Evolutionary conservation across 2,797 vertebrate species (phyloP).

Genomic region (Catharus ustulatus): DNA sequence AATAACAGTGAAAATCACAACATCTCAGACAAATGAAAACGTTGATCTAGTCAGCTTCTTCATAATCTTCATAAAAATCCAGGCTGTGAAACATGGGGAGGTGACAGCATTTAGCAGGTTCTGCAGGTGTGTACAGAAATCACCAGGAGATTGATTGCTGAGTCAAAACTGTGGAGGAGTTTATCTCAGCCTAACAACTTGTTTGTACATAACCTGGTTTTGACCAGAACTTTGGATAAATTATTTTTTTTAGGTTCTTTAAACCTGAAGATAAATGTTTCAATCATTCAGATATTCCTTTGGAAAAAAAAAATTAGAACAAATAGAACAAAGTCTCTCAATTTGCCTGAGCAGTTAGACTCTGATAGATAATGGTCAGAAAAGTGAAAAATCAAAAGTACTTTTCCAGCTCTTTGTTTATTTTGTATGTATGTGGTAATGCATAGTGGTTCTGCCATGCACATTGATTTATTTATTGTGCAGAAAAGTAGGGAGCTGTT

Average conservation of each 20-base stretch:
- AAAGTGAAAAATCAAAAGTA: background rate
- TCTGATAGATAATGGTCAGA: background rate
- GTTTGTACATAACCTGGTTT: background rate
- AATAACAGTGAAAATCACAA: constrained; percentile 68
- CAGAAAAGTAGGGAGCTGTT: background rate
- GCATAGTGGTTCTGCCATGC: background rate
- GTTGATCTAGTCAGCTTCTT: constrained; percentile 7
- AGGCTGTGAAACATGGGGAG: background rate
- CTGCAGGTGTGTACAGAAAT: background rate
- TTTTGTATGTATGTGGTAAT: background rate
- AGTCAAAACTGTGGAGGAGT: background rate
- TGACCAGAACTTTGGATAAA: background rate
- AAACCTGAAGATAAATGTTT: background rate
- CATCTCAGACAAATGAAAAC: background rate
- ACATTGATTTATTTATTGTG: background rate
- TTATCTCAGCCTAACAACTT: background rate
- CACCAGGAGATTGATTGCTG: background rate
- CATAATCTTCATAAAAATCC: background rate
- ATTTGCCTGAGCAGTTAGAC: background rate
- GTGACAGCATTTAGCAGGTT: background rate
- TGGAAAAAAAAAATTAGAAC: background rate
- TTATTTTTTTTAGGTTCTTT: background rate
- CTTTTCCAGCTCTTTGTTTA: background rate
- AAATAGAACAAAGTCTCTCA: background rate
- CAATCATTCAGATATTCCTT: background rate